phyloP scores from a whole-genome alignment of 1,140 invertebrate species.

The Drosophila nebulosa region DNA sequence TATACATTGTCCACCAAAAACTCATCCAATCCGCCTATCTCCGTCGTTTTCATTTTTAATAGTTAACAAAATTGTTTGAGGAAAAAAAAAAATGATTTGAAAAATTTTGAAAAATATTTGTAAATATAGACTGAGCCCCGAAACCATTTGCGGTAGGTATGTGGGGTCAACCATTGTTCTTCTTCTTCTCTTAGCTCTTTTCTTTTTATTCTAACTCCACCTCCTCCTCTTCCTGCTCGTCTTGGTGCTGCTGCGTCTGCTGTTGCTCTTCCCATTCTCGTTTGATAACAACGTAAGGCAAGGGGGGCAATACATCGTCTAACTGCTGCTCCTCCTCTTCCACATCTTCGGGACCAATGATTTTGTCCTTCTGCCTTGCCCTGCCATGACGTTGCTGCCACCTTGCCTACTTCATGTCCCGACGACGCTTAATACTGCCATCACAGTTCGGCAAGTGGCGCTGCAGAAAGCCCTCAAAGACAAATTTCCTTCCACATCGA shows the following conservation, averaged over 20 bases:
- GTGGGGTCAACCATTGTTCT: neutral
- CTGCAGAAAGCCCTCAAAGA: conserved; percentile 77
- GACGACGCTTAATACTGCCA: conserved; percentile 76
- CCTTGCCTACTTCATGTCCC: conserved; percentile 72
- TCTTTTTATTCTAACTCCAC: neutral
- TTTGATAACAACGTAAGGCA: conserved; percentile 66
- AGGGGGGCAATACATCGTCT: conserved; percentile 20
- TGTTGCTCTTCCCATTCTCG: conserved; percentile 22
- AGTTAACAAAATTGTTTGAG: neutral
- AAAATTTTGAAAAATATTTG: neutral
- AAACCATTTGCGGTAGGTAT: neutral
- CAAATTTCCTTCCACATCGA: conserved; percentile 76
- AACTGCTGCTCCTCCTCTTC: neutral
- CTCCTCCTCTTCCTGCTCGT: conserved; percentile 2
- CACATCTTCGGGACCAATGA: neutral
- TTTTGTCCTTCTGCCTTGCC: conserved; percentile 18
- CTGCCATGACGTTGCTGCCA: conserved; percentile 58
- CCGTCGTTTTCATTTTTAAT: neutral
- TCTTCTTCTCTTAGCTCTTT: neutral
- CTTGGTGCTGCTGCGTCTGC: conserved; percentile 2
- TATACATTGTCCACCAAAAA: conserved; percentile 5
- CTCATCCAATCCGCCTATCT: neutral
- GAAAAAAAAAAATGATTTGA: neutral
- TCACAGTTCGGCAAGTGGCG: conserved; percentile 74
- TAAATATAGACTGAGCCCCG: neutral